Base-by-base conservation (phyloP, 2,797 vertebrate genomes). In the Mormyrus proboscirostris region DNA sequence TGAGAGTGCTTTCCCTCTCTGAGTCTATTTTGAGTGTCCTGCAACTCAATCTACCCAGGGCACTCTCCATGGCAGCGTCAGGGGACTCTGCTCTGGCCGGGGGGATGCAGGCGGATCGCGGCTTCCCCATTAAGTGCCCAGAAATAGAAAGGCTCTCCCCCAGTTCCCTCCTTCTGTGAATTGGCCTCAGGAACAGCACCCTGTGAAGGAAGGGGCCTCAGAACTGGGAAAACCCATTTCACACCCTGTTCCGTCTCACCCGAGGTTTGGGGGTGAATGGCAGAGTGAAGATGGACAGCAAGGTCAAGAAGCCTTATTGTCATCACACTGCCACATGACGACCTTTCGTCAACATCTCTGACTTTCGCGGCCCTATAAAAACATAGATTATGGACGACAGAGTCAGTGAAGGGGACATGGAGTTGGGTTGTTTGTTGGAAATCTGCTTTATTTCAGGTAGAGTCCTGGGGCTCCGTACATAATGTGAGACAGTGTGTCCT, bases 1-100 rank as follows among this genome's bases (percentile, higher is more conserved):
- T 59, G 55, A 47, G 33, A 65, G 55, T 41, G 53, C 7, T 55
- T 87, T 88, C 62, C 41, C 62, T 38, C 87, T 51, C 19, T n/a
- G 47, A 7, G 57, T 88, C 87, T 88, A 88, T 88, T 88, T 88
- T 76, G 41, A 88, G 87, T 88, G 44, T 5, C 22, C 87, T 88
- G 87, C 87, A 88, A 88, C 87, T 12, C 87, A 73, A 88, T 88
- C 87, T 88, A 29, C 41, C 38, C 55, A 88, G 55, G 29, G 86
- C 57, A 0, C 57, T 65, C 86, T 88, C 86, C 86, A 22, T n/a
- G 22, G 3, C 55, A 33, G 87, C 2, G 59, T 25, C 87, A 88
- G 44, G 87, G 87, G 59, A 38, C 87, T 88, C 59, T 12, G 86
- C 38, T 88, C 86, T 69, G 55, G 41, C n/a, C 59, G 22, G 59